These are phyloP conservation scores for Nannobrachium achirus DNA, from an alignment of 2,113 vertebrate genomes.

Conservation along the genomic window DNA sequence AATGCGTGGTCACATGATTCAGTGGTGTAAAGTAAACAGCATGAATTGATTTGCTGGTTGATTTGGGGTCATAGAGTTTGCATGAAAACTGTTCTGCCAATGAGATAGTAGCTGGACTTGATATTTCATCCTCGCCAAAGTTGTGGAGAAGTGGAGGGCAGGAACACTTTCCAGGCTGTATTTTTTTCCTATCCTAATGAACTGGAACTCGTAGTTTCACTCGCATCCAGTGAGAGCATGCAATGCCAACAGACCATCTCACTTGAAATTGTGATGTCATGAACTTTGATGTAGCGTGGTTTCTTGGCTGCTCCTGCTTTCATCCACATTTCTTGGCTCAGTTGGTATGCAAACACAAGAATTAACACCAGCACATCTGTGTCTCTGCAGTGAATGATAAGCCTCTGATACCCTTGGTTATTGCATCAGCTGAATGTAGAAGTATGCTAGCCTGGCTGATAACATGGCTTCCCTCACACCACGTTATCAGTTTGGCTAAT, in stretches of 20 bases:
- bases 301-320: conserved; percentile 16
- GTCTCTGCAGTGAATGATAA: no score
- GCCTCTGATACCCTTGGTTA: no score
- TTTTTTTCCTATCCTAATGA: conserved; percentile 5
- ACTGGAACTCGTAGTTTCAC: conserved; percentile 21
- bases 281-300: conserved; percentile 19
- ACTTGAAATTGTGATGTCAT: conserved; percentile 21
- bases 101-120: conserved; percentile 6
- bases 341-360: conserved; percentile 2
- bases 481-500: no score
- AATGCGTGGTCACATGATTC: no score
- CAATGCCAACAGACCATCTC: conserved; percentile 29
- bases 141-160: conserved; percentile 21
- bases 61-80: conserved; percentile 5
- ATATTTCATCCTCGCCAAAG: conserved; percentile 25
- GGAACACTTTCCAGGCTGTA: conserved; percentile 24
- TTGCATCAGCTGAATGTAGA: no score
- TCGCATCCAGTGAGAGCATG: conserved; percentile 22
- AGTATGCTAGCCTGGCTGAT: no score
- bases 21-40: neutral
- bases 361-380: no score
- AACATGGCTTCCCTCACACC: no score
- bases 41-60: no score
- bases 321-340: neutral
- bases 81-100: conserved; percentile 3